Conservation (phyloP, 2,797 vertebrate genomes). For the Aphelocoma californica region DNA sequence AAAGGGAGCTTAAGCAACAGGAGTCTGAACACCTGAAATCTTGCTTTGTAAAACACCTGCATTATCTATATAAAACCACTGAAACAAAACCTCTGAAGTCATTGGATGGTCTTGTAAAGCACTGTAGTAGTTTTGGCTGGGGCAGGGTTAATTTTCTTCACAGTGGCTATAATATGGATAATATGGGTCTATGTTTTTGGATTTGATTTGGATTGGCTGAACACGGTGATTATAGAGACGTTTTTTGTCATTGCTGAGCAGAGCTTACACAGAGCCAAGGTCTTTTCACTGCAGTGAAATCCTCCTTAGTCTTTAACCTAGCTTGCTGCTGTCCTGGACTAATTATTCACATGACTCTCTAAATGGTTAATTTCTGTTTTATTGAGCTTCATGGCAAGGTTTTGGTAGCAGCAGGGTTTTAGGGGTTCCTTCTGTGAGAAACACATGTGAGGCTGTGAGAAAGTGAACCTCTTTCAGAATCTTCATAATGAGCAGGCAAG, state of each 20-base stretch:
- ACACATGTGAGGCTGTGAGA: not conserved
- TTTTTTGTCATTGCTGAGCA: not conserved
- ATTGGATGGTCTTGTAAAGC: not conserved
- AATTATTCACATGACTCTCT: not conserved
- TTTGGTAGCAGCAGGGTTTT: not conserved
- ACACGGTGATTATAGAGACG: not conserved
- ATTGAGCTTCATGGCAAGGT: not conserved
- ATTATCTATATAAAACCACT: not conserved
- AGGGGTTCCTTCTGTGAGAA: not conserved
- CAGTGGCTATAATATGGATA: not conserved
- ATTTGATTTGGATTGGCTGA: not conserved
- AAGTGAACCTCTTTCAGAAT: not conserved
- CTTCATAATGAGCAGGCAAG: not conserved
- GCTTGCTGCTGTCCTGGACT: not conserved
- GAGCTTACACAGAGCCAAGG: not conserved
- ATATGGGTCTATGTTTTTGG: not conserved
- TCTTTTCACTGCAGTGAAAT: not conserved
- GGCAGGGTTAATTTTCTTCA: not conserved
- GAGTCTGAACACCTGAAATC: not conserved
- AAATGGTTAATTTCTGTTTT: not conserved
- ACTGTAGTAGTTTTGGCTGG: not conserved
- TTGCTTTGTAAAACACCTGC: not conserved
- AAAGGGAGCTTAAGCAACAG: not conserved
- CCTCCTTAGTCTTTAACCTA: not conserved
- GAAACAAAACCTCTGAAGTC: not conserved